phyloP scores from a whole-genome alignment of 2,113 vertebrate species.

The Choloepus hoffmanni region DNA sequence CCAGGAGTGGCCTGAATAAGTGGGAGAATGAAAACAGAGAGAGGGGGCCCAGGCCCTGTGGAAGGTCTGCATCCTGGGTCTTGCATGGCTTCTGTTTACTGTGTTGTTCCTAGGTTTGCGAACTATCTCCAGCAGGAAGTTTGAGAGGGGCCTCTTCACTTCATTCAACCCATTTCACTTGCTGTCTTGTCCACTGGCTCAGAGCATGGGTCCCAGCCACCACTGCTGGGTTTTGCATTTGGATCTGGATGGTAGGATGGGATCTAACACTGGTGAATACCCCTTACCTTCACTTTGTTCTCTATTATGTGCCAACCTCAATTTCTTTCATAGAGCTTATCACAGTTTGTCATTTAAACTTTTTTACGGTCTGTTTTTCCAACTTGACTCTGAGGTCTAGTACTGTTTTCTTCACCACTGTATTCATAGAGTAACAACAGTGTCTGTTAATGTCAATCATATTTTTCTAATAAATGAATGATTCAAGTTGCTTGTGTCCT shows the following conservation, averaged over 20 bases:
- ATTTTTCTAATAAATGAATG: background rate
- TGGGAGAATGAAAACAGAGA: background rate
- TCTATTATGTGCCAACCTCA: background rate
- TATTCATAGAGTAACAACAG: background rate
- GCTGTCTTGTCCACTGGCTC: background rate
- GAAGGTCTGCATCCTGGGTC: background rate
- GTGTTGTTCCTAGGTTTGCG: background rate
- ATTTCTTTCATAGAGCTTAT: background rate
- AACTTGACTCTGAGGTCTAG: background rate
- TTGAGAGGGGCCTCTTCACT: background rate
- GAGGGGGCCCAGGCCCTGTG: background rate
- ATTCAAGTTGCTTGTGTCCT: background rate
- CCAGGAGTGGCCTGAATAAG: background rate
- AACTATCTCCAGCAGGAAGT: background rate
- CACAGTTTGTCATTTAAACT: background rate
- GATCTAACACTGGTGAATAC: background rate
- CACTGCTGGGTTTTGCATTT: fast-evolving
- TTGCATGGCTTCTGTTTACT: background rate
- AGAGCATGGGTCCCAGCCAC: too few relatives aligned
- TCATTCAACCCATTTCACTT: background rate
- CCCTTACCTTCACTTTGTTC: background rate
- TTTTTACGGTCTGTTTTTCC: background rate
- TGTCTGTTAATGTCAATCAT: fast-evolving
- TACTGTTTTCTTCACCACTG: background rate
- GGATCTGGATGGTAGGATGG: background rate